Evolutionary conservation across 2,888 invertebrate species (phyloP).

Genomic region (Invenusta paracnida): DNA sequence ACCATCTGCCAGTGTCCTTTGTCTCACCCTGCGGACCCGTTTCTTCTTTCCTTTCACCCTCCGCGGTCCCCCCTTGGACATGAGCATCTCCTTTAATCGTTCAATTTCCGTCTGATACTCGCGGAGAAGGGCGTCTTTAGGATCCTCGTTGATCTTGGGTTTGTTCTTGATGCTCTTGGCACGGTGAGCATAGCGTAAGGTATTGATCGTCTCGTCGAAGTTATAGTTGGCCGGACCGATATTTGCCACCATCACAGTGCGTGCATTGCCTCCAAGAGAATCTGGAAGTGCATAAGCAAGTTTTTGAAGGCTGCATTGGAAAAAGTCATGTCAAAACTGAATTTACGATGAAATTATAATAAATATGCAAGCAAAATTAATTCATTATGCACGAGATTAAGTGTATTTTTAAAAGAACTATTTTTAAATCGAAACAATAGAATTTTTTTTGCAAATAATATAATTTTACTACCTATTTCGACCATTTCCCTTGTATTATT

Average conservation of each 20-base stretch:
- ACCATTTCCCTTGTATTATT: no score
- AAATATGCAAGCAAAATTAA: no score
- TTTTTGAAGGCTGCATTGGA: neutral
- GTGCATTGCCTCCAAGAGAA: constrained; percentile 94
- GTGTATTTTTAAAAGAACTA: no score
- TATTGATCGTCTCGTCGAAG: constrained; percentile 92
- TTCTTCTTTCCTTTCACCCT: constrained; percentile 61
- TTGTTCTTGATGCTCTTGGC: constrained; percentile 98
- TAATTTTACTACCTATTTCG: no score
- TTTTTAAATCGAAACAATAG: no score
- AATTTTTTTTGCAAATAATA: no score
- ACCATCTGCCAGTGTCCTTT: constrained; percentile 55
- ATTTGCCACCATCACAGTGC: constrained; percentile 98
- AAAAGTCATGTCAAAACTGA: neutral
- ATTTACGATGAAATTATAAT: neutral
- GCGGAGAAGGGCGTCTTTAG: constrained; percentile 89
- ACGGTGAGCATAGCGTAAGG: constrained; percentile 88
- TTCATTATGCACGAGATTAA: no score
- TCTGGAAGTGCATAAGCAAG: constrained; percentile 63
- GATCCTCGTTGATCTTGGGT: constrained; percentile 96
- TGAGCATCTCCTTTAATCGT: constrained; percentile 58
- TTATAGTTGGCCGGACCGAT: constrained; percentile 95
- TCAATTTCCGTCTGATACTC: constrained; percentile 92
- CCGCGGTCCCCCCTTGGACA: constrained; percentile 41
- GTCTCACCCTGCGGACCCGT: constrained; percentile 58